Base-by-base conservation (phyloP, 2,888 invertebrate species). In the Drosophila rellima region DNA sequence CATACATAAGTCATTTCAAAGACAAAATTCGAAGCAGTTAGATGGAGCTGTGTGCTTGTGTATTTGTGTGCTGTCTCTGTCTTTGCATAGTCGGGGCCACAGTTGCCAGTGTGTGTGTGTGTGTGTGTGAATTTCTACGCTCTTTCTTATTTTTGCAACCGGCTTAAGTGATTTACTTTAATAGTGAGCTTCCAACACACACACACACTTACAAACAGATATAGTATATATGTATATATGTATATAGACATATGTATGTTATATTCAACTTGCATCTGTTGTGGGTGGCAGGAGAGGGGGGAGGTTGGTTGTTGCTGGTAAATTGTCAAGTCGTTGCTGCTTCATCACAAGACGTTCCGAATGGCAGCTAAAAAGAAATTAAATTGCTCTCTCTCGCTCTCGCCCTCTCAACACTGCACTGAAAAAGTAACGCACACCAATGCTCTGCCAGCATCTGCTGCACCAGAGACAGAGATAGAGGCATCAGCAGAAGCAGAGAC, bases 341-440 rank as follows among this genome's bases (percentile, higher is more conserved):
- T 82, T 74, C 76, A 79, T 82, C 80, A 75, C 83, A 86, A 82
- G 89, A 83, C 87, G 70, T 69, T 78, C 67, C 78, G 85, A 89
- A 78, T 80, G 87, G 59, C 79, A 78, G 72, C 72, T 81, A 68
- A 74, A 71, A 74, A 84, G 82, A 87, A 83, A 83, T 87, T 87
- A 84, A 83, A 83, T 84, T 84, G 87, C 77, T 70, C 69, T 70
- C 60, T 66, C 37, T n/a, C n/a, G 87, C 77, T 70, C 69, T 70
- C 60, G n/a, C n/a, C n/a, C n/a, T 66, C 37, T 59, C 48, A 56
- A 66, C 60, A 61, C 37, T 75, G 61, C 57, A 64, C 50, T 40
- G 65, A 11, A 76, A 60, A 60, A 80, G 60, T 63, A 69, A 69
- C 42, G 31, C 56, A 57, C 23, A 67, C 65, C 69, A 69, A 69